Evolutionary conservation across 2,797 vertebrate species (phyloP), one percentile per base, ranked within the genome.

Genomic region (Fistularia commersonii): DNA sequence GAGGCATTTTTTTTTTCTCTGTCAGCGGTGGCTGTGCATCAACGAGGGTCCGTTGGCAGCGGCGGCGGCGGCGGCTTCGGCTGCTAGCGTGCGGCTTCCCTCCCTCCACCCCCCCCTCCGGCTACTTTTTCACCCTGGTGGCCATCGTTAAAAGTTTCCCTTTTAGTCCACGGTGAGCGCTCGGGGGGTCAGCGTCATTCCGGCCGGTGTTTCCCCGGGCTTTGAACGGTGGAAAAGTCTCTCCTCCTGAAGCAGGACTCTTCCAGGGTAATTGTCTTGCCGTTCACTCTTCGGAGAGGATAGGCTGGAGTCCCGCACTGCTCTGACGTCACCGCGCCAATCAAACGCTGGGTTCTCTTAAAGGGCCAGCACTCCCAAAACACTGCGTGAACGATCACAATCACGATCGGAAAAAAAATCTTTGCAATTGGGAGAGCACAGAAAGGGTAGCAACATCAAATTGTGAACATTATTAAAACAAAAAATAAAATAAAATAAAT

Each of bases 281-380:
- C n/a, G n/a, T 84, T 77, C 85, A 48, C 65, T 38, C 78, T 64
- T 54, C 7, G 8, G 50, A 66, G 55, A 71, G 52, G 80, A 84
- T 79, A 74, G 88, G 88, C 85, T 83, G 71, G 72, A 86, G 81
- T 62, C 67, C 84, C 77, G 44, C 79, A 41, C 83, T 58, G 85
- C 55, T 64, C 74, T 92, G 89, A 93, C 92, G 91, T 93, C 91
- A 92, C 73, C 6, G 48, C 55, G 79, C 88, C 77, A 85, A 87
- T 81, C 15, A 79, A 88, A 86, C 78, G 54, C 79, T 81, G 57
- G 46, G 61, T 55, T 82, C 61, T 86, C 89, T 93, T 93, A 93
- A 94, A 93, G 88, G 87, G 90, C 86, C 87, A 84, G 88, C 66
- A 74, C 63, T 42, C 70, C 14, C 36, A 61, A 65, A 76, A 74